These are phyloP conservation scores for Salmo trutta DNA, from an alignment of 2,797 vertebrate species.

Conservation along the genomic window DNA sequence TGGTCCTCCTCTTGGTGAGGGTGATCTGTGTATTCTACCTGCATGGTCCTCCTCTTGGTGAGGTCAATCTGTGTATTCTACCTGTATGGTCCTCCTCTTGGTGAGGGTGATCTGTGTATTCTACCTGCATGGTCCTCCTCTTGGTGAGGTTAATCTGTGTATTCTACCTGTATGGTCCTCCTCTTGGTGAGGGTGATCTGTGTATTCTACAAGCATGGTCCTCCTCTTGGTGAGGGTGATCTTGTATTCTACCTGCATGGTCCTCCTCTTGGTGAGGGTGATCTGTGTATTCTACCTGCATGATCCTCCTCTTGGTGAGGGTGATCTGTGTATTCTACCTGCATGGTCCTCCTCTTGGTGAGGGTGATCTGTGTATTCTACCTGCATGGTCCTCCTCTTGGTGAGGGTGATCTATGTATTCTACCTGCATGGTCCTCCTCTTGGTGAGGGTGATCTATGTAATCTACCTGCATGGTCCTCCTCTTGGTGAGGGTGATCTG, in stretches of 20 bases:
- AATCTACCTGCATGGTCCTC: background rate
- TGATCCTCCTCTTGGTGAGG: slow-evolving; percentile 88
- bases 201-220: slow-evolving; percentile 87
- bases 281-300: slow-evolving; percentile 87
- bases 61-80: slow-evolving; percentile 81
- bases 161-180: slow-evolving; percentile 91
- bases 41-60: slow-evolving; percentile 92
- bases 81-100: slow-evolving; percentile 96
- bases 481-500: background rate
- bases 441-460: background rate
- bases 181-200: slow-evolving; percentile 89
- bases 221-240: slow-evolving; percentile 90
- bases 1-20: slow-evolving; percentile 88
- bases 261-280: slow-evolving; percentile 89
- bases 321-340: slow-evolving; percentile 74
- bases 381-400: background rate
- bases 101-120: slow-evolving; percentile 81
- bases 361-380: background rate
- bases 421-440: background rate
- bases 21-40: slow-evolving; percentile 86
- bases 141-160: slow-evolving; percentile 85
- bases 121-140: slow-evolving; percentile 95
- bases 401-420: slow-evolving; percentile 1
- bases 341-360: background rate
- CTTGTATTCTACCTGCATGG: slow-evolving; percentile 88